phyloP scores from a whole-genome alignment of 2,113 vertebrate species.

The Saccopteryx bilineata region DNA sequence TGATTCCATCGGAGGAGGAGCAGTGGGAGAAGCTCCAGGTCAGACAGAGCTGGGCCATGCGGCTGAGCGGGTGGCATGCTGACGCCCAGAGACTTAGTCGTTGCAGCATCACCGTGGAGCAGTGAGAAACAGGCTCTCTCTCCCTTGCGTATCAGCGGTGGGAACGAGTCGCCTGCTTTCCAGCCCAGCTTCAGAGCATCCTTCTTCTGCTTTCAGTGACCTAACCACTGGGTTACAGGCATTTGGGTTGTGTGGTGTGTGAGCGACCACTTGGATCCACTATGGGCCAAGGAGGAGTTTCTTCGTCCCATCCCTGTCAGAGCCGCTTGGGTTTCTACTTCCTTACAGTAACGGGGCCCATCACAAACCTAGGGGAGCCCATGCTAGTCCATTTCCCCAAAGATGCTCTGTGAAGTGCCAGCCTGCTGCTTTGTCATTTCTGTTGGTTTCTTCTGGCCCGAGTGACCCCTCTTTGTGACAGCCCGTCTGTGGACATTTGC shows the following conservation, averaged over 20 bases:
- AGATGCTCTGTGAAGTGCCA: not conserved
- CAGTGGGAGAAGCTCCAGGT: not conserved
- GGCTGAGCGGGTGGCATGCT: fast-evolving
- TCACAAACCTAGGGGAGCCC: not conserved
- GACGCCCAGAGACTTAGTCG: fast-evolving
- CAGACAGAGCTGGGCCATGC: not conserved
- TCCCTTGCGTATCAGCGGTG: not conserved
- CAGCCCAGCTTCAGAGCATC: not conserved
- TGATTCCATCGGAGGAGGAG: fast-evolving
- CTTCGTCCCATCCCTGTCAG: too few species aligned
- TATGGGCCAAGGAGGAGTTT: fast-evolving
- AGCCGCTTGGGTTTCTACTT: not conserved
- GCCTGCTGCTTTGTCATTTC: not conserved
- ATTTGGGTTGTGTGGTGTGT: not conserved
- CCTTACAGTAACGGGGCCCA: fast-evolving
- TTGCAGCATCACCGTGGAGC: not conserved
- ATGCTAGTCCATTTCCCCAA: not conserved
- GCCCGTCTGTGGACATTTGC: not conserved
- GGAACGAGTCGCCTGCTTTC: not conserved
- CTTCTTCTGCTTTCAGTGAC: not conserved
- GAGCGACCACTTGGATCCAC: not conserved
- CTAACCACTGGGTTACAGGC: not conserved
- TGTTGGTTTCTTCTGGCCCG: not conserved
- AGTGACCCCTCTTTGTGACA: fast-evolving
- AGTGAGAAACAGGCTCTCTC: not conserved